These are phyloP conservation scores for Pristionchus arcanus DNA, from an alignment of 2,888 invertebrate species.

Conservation along the genomic window DNA sequence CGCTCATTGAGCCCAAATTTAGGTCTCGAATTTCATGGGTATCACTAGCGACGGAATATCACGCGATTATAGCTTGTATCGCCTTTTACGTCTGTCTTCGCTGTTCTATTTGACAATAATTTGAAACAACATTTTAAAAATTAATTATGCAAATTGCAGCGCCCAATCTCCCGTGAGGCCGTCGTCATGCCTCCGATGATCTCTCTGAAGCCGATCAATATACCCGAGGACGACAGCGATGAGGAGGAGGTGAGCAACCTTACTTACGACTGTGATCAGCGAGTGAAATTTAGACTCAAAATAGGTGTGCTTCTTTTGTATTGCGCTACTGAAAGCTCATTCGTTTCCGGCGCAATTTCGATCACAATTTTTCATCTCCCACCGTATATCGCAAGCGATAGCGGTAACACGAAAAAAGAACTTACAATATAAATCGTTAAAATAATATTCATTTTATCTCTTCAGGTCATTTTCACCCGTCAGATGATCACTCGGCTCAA, in stretches of 20 bases:
- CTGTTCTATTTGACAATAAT: not conserved
- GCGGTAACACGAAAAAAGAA: too few relatives aligned
- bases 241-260: constrained; percentile 52
- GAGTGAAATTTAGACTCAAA: too few relatives aligned
- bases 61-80: too few relatives aligned
- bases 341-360: too few relatives aligned
- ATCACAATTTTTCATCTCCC: too few relatives aligned
- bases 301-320: too few relatives aligned
- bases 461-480: constrained; percentile 47
- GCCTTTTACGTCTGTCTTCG: not conserved
- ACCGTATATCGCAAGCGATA: too few relatives aligned
- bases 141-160: not conserved
- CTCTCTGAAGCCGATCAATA: constrained; percentile 17
- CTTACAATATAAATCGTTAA: too few relatives aligned
- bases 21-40: too few relatives aligned
- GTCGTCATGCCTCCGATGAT: constrained; percentile 33
- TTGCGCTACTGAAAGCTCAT: too few relatives aligned
- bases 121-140: not conserved
- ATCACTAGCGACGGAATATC: too few relatives aligned
- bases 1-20: too few relatives aligned
- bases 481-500: constrained; percentile 53
- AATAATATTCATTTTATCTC: not conserved
- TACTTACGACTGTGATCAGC: not conserved
- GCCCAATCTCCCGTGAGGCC: constrained; percentile 23
- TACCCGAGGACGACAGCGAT: constrained; percentile 46